Conservation (phyloP, 2,113 vertebrate genomes). For the Murina feae region DNA sequence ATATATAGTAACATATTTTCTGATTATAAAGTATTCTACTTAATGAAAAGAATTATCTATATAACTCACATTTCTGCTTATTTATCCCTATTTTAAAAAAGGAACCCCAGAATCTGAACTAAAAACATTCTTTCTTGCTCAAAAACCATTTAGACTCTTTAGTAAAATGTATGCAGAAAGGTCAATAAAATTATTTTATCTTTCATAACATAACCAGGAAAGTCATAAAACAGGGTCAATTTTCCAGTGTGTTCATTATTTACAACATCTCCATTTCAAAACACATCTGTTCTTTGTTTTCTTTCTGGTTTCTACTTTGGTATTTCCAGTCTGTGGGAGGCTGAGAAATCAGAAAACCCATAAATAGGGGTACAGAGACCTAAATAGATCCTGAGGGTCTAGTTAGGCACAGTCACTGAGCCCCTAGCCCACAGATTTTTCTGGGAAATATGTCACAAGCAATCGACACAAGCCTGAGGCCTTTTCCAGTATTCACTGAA, state of each 20-base stretch:
- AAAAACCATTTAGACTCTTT: not conserved
- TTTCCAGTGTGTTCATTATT: conserved; percentile 10
- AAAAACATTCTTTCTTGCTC: not conserved
- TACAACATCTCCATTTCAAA: conserved; percentile 35
- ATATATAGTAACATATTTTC: conserved; percentile 50
- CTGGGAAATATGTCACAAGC: not conserved
- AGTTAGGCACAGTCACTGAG: not conserved
- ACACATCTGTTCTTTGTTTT: not conserved
- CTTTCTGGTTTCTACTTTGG: not conserved
- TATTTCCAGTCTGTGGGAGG: not conserved
- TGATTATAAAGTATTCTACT: conserved; percentile 33
- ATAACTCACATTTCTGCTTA: conserved; percentile 22
- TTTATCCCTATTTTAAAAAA: conserved; percentile 10
- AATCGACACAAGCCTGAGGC: not conserved
- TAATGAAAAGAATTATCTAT: conserved; percentile 43
- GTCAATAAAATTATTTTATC: conserved; percentile 10
- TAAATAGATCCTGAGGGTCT: not conserved
- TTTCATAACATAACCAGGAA: conserved; percentile 17
- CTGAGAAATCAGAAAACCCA: conserved; percentile 3
- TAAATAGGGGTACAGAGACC: not conserved
- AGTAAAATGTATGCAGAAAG: conserved; percentile 9
- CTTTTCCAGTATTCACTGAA: not conserved
- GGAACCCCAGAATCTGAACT: not conserved
- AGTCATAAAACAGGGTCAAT: not conserved
- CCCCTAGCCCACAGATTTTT: not conserved